Evolutionary conservation across 1,140 invertebrate species (phyloP).

Genomic region (Elymnias hypermnestra): DNA sequence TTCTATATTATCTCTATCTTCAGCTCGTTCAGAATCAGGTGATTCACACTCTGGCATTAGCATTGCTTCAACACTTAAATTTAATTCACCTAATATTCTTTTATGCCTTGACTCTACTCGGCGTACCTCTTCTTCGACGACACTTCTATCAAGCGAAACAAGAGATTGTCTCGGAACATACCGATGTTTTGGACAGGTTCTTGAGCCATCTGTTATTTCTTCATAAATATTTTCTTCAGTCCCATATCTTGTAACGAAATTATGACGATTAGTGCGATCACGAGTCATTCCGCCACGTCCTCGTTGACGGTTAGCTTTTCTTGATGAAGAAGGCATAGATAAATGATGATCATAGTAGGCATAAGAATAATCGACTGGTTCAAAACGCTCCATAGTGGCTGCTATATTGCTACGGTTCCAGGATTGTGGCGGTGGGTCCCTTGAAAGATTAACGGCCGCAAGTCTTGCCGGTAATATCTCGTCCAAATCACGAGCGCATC

Average conservation of each 20-base stretch:
- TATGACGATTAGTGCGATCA: constrained; percentile 75
- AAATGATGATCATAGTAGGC: constrained; percentile 86
- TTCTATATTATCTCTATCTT: constrained; percentile 78
- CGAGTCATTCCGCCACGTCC: constrained; percentile 62
- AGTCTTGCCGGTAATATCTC: constrained; percentile 72
- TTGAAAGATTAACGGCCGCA: constrained; percentile 66
- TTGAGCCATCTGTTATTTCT: constrained; percentile 83
- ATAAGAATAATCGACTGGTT: constrained; percentile 84
- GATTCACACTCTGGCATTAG: constrained; percentile 82
- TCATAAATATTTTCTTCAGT: constrained; percentile 93
- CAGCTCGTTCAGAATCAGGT: constrained; percentile 66
- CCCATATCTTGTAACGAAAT: constrained; percentile 86
- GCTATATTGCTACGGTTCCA: constrained; percentile 78
- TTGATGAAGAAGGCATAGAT: constrained; percentile 77
- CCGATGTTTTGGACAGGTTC: constrained; percentile 72
- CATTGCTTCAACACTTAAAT: constrained; percentile 92
- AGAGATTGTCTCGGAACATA: constrained; percentile 71
- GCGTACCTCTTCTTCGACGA: constrained; percentile 88
- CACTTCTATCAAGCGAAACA: constrained; percentile 79
- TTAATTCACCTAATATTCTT: constrained; percentile 88
- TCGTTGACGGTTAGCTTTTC: constrained; percentile 56
- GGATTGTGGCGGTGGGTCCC: constrained; percentile 58
- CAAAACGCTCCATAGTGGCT: constrained; percentile 79
- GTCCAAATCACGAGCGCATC: constrained; percentile 70
- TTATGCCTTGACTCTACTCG: constrained; percentile 86